Conservation (phyloP, 1,140 invertebrate species). For the Cardiocondyla obscurior region DNA sequence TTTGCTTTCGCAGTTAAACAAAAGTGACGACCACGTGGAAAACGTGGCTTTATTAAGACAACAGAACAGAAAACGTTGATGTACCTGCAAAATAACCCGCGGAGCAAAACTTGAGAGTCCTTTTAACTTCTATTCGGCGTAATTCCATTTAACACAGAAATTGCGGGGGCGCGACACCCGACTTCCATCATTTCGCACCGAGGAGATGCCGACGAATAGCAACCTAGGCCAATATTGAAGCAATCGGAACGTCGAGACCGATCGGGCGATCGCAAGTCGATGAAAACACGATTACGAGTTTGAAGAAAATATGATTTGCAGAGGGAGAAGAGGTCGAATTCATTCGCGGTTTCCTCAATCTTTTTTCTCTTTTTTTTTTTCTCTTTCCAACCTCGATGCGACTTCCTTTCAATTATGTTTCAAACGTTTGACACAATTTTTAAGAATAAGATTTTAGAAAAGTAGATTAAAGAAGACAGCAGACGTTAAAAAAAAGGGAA, state of each 20-base stretch:
- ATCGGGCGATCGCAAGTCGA: neutral
- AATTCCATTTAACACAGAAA: neutral
- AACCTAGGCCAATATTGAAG: neutral
- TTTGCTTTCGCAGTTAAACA: slow-evolving; percentile 32
- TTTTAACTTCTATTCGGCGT: too few species aligned
- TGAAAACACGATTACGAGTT: slow-evolving; percentile 19
- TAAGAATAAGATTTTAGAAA: neutral
- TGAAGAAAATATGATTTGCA: slow-evolving; percentile 34
- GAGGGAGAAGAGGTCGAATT: neutral
- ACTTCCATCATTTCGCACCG: neutral
- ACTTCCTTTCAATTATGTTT: slow-evolving; percentile 26
- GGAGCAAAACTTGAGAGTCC: neutral
- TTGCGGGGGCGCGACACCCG: neutral
- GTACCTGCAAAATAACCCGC: neutral
- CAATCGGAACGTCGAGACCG: slow-evolving; percentile 1
- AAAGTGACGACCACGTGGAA: neutral
- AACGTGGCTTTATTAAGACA: neutral
- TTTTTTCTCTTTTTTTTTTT: too few species aligned
- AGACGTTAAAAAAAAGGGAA: neutral
- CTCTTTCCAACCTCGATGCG: neutral
- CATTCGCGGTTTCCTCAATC: slow-evolving; percentile 27
- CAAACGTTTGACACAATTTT: neutral
- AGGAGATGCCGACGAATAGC: slow-evolving; percentile 1
- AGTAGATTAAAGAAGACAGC: neutral
- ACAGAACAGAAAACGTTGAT: neutral